Evolutionary conservation across 2,888 invertebrate species (phyloP), one percentile per base, ranked within the genome.

Genomic region (Globia sparganii): DNA sequence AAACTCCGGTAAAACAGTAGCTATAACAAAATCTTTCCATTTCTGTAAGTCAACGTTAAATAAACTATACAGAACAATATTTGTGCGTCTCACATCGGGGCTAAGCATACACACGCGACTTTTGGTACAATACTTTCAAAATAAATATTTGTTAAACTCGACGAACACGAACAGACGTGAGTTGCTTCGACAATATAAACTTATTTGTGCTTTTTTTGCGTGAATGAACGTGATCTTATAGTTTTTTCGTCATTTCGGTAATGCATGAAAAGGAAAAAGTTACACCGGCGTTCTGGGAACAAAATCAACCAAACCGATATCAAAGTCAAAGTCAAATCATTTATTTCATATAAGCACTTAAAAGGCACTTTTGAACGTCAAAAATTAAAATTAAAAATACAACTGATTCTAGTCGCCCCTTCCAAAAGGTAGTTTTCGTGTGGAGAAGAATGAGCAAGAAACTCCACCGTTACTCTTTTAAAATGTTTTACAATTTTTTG

Each of bases 91-190:
- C 70, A 82, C 75, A 91, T 88, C 87, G 81, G 83, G 90, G 88
- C 77, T 86, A 87, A 85, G 69, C 85, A 91, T 84, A 90, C 81
- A 91, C 40, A 77, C 87, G 77, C 85, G 88, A 82, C 84, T 83
- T 56, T 83, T 79, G 78, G 86, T 90, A 84, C 85, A 90, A 88
- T 89, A 89, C 92, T 92, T 92, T 92, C 92, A 88, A 91, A 89
- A 80, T 83, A 86, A 91, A 91, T 90, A 88, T 92, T 92, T 88
- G 87, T 69, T 67, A 40, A 73, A 31, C 65, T 78, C 77, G 75
- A 78, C 87, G 86, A 88, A 88, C 83, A 86, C 74, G 77, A 75
- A 83, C 68, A 67, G 43, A 82, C 86, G 91, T 90, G 86, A 86
- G 86, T 78, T 37, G 86, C 68, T 78, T 83, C 65, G 86, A 78